Evolutionary conservation across 2,113 vertebrate species (phyloP).

Genomic region (Chaetops frenatus): DNA sequence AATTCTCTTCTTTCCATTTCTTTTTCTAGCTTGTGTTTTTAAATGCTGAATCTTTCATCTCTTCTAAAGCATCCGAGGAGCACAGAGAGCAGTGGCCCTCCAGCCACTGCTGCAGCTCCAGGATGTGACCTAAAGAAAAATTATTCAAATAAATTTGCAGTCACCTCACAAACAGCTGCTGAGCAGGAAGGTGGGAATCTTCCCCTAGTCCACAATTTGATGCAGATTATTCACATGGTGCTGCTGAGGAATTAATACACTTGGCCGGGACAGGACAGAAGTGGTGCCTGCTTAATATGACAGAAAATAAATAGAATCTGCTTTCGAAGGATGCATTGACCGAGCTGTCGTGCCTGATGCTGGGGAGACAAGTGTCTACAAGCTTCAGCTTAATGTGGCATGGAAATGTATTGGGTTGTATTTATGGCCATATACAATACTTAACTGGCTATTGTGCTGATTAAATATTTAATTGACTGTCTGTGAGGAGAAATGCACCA

Average conservation of each 20-base stretch:
- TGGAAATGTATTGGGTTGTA: slow-evolving; percentile 62
- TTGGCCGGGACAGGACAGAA: slow-evolving; percentile 1
- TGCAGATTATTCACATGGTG: slow-evolving; percentile 1
- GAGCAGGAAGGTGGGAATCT: not conserved
- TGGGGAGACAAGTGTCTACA: slow-evolving; percentile 43
- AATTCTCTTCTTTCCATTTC: not conserved
- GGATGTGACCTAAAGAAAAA: not conserved
- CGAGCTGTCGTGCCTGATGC: slow-evolving; percentile 14
- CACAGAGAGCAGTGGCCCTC: not conserved
- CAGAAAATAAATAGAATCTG: slow-evolving; percentile 32
- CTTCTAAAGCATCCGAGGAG: not conserved
- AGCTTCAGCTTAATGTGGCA: slow-evolving; percentile 48
- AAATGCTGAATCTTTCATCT: not conserved
- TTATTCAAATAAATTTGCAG: not conserved
- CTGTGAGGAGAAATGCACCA: slow-evolving; percentile 54
- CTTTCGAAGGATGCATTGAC: slow-evolving; percentile 29
- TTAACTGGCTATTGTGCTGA: slow-evolving; percentile 57
- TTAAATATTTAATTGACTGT: slow-evolving; percentile 66
- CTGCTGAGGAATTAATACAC: slow-evolving; percentile 34
- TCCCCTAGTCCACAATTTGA: not conserved
- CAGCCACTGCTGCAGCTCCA: not conserved
- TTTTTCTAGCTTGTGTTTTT: not conserved
- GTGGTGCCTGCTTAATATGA: slow-evolving; percentile 23
- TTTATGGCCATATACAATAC: slow-evolving; percentile 61
- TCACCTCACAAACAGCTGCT: not conserved